Evolutionary conservation across 2,797 vertebrate genomes (phyloP).

Genomic region (Perdix hodgsoniae): DNA sequence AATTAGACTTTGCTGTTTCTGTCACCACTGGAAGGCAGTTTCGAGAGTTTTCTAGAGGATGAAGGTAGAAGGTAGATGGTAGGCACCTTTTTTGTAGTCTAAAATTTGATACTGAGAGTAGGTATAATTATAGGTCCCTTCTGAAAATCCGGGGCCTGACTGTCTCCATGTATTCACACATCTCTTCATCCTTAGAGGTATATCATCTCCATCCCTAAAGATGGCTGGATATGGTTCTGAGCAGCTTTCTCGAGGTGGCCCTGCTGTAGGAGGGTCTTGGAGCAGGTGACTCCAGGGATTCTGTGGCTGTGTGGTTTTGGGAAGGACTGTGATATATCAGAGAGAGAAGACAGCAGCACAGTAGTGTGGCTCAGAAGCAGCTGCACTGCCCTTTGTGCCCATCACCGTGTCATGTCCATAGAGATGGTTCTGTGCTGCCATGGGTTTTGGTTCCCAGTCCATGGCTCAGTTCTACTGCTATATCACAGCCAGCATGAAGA

Average conservation of each 20-base stretch:
- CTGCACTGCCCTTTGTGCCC: neutral
- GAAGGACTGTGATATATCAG: neutral
- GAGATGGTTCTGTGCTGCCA: neutral
- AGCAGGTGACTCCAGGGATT: neutral
- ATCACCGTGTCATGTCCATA: fast-evolving
- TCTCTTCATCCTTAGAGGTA: neutral
- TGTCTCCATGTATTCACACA: neutral
- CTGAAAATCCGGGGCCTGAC: neutral
- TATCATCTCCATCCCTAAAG: neutral
- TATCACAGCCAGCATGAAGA: neutral
- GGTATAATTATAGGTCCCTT: neutral
- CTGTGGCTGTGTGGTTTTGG: neutral
- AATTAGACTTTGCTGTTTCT: neutral
- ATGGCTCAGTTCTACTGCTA: neutral
- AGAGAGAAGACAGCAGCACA: neutral
- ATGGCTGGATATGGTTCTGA: neutral
- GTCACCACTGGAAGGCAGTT: neutral
- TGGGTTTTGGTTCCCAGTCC: neutral
- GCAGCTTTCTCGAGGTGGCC: neutral
- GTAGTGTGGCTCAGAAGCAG: neutral
- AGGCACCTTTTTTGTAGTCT: neutral
- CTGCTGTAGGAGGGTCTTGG: neutral
- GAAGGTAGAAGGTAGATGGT: neutral
- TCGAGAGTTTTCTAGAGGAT: neutral
- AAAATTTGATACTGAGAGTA: neutral